Evolutionary conservation across 1,140 invertebrate genomes (phyloP), one percentile per base, ranked within the genome.

Genomic region (Listronotus bonariensis): DNA sequence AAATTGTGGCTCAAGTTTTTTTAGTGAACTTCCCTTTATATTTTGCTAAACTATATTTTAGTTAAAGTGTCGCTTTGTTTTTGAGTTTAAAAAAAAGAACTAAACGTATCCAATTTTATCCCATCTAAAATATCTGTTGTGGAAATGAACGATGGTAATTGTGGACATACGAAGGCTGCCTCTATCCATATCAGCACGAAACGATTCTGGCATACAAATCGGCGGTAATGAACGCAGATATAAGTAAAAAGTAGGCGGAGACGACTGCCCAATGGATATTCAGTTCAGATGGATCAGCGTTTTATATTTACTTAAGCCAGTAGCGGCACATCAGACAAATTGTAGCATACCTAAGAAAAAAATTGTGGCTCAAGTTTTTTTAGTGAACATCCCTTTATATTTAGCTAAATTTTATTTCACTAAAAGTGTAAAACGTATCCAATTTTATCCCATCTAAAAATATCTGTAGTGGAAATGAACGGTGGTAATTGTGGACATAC

Each of bases 201-300:
- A 74, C 72, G 71, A 71, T 56, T 60, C 67, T 56, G 64, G 72
- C 71, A 74, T 74, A 74, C 72, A 74, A 74, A 74, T 74, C 59
- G 71, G 55, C 54, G 51, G 60, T 74, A 72, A 74, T 74, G 72
- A 74, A 70, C 52, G 42, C 55, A 71, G 71, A 74, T 73, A 68
- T 69, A 74, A 74, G 71, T 72, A 72, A 74, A 74, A 74, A 74
- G 72, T 72, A 68, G 72, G 72, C 71, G 72, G 71, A 55, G 66
- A 72, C 64, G 64, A 52, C 49, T 52, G 60, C 48, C 62, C 56
- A 46, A 67, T 64, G 55, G 55, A 65, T 65, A 36, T 52, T 56
- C 32, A 41, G 20, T 58, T 65, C 53, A 57, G 55, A 59, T 55
- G 52, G 63, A 59, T 55, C 63, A 58, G 38, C 42, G 34, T 59